Conservation (phyloP, 2,888 invertebrate species). For the Perdita meconis region DNA sequence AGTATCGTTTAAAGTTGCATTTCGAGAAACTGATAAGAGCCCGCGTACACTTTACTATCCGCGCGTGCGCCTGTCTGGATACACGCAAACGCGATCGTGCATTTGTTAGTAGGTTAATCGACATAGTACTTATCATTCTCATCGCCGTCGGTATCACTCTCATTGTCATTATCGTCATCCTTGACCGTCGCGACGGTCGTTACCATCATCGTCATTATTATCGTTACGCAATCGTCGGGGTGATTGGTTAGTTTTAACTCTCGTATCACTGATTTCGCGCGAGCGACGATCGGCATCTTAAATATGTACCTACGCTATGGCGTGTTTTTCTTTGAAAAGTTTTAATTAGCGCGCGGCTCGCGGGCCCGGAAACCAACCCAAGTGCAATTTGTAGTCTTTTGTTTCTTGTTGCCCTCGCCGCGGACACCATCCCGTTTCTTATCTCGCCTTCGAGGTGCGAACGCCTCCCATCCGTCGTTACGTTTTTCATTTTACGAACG, state of each 20-base stretch:
- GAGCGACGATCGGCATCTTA: slow-evolving; percentile 23
- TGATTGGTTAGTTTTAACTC: slow-evolving; percentile 29
- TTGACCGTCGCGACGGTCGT: slow-evolving; percentile 31
- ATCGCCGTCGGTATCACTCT: slow-evolving; percentile 29
- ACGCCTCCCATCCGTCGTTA: slow-evolving; percentile 51
- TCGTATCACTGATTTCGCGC: slow-evolving; percentile 11
- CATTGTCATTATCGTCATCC: slow-evolving; percentile 34
- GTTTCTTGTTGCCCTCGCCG: slow-evolving; percentile 41
- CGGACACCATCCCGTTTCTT: slow-evolving; percentile 23
- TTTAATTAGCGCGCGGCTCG: slow-evolving; percentile 31
- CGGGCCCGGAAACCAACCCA: slow-evolving; percentile 34
- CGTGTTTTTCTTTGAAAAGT: slow-evolving; percentile 4
- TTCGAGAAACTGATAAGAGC: background rate
- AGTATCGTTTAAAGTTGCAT: background rate
- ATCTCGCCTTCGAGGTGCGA: slow-evolving; percentile 7
- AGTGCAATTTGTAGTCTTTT: slow-evolving; percentile 56
- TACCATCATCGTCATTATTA: slow-evolving; percentile 32
- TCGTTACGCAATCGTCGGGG: slow-evolving; percentile 15
- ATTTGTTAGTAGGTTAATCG: slow-evolving; percentile 60
- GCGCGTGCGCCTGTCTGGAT: slow-evolving; percentile 18
- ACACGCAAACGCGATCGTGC: slow-evolving; percentile 41
- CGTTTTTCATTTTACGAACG: slow-evolving; percentile 17
- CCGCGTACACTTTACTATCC: background rate
- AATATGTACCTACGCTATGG: slow-evolving; percentile 4
- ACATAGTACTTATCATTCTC: slow-evolving; percentile 60